Evolutionary conservation across 2,888 invertebrate species (phyloP), one percentile per base, ranked within the genome.

Genomic region (Mimas tiliae): DNA sequence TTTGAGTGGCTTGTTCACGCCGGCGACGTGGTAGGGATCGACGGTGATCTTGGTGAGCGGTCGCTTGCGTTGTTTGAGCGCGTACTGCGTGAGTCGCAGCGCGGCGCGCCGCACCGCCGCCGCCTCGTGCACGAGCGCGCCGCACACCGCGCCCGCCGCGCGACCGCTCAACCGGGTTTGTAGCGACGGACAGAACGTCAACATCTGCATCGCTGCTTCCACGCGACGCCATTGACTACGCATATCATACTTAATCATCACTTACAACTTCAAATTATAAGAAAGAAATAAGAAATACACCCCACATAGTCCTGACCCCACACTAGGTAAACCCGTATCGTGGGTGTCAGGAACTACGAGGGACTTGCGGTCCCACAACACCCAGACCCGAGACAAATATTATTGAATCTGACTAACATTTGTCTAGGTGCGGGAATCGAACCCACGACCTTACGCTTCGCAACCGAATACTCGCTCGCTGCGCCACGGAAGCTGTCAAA

Each of bases 211-310:
- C 0, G 96, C 96, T 85, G 98, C 95, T 72, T 96, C 94, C 64
- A 96, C 94, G 71, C 97, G 97, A 62, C 97, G 95, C 98, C 98
- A 98, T 82, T 97, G 97, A 27, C 96, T 96, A 72, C 0, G 27
- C 45, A 65, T 7, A 67, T 16, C 27, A 45, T 4, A 21, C 51
- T 8, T 19, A 21, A 51, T 12, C n/a, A n/a, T n/a, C n/a, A n/a
- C n/a, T n/a, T n/a, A n/a, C n/a, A n/a, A n/a, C n/a, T n/a, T n/a
- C n/a, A n/a, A n/a, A n/a, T n/a, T n/a, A n/a, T n/a, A n/a, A n/a
- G n/a, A n/a, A n/a, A n/a, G n/a, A n/a, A n/a, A n/a, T n/a, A n/a
- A n/a, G n/a, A n/a, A n/a, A n/a, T n/a, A n/a, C n/a, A n/a, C n/a
- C n/a, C n/a, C n/a, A n/a, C n/a, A n/a, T n/a, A n/a, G n/a, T n/a